Evolutionary conservation across 2,888 invertebrate genomes (phyloP).

Genomic region (Dynastes tityus): DNA sequence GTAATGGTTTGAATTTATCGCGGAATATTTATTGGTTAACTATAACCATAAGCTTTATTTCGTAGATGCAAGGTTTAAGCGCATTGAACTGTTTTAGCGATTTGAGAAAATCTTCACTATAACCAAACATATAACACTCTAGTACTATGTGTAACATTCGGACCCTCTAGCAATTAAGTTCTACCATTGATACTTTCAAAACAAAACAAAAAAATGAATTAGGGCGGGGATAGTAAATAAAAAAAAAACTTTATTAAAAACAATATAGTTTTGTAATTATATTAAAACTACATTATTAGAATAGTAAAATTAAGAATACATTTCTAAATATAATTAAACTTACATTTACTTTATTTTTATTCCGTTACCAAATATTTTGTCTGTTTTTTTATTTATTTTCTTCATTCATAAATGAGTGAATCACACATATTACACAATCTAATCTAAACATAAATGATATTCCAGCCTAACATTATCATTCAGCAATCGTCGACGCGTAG

Average conservation of each 20-base stretch:
- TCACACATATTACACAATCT: slow-evolving; percentile 63
- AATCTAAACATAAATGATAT: slow-evolving; percentile 55
- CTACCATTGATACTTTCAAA: too few relatives aligned
- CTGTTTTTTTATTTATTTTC: slow-evolving; percentile 45
- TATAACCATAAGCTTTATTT: too few relatives aligned
- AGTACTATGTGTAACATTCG: too few relatives aligned
- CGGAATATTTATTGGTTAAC: too few relatives aligned
- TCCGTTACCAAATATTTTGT: slow-evolving; percentile 57
- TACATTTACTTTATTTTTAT: slow-evolving; percentile 54
- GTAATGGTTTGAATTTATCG: too few relatives aligned
- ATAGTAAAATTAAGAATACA: slow-evolving; percentile 58
- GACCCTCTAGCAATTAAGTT: too few relatives aligned
- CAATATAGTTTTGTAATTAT: slow-evolving; percentile 54
- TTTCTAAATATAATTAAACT: slow-evolving; percentile 59
- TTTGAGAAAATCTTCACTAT: too few relatives aligned
- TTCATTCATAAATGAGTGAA: slow-evolving; percentile 52
- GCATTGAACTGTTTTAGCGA: too few relatives aligned
- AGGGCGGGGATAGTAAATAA: neutral
- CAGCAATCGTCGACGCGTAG: slow-evolving; percentile 12
- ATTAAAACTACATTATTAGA: slow-evolving; percentile 60
- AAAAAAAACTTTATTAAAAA: slow-evolving; percentile 49
- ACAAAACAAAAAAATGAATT: neutral
- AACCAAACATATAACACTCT: too few relatives aligned
- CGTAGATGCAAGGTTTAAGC: too few relatives aligned
- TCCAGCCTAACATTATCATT: slow-evolving; percentile 41